phyloP scores from a whole-genome alignment of 2,113 vertebrate species.

The Neomonachus schauinslandi region DNA sequence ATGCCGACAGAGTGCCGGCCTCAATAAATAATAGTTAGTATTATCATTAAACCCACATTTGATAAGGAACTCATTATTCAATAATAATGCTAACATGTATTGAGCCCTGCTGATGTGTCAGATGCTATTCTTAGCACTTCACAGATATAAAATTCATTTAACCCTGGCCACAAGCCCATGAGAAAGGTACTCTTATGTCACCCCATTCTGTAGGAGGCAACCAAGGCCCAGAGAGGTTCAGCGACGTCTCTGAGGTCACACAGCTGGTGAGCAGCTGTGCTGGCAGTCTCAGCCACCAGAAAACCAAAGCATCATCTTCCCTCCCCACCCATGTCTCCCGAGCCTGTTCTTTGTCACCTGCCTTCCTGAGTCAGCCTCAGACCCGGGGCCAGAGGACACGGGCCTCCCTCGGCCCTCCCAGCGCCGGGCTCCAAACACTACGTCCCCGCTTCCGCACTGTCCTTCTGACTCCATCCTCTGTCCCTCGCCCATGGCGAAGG shows the following conservation, averaged over 20 bases:
- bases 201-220: background rate
- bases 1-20: background rate
- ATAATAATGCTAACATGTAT: background rate
- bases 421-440: rapidly evolving
- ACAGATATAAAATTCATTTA: background rate
- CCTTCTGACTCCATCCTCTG: no score
- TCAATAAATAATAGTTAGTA: background rate
- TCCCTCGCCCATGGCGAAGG: rapidly evolving
- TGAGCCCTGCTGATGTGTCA: background rate
- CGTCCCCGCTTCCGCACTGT: background rate
- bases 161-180: background rate
- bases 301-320: background rate
- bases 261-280: background rate
- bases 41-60: background rate
- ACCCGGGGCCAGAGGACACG: rapidly evolving
- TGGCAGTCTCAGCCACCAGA: background rate
- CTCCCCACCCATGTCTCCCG: background rate
- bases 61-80: background rate
- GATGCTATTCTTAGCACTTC: background rate
- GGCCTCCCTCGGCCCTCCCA: background rate
- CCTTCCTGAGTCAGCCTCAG: background rate
- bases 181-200: background rate
- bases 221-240: background rate
- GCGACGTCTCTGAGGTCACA: background rate
- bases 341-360: background rate